Evolutionary conservation across 2,888 invertebrate species (phyloP).

Genomic region (Mellilla xanthometata): DNA sequence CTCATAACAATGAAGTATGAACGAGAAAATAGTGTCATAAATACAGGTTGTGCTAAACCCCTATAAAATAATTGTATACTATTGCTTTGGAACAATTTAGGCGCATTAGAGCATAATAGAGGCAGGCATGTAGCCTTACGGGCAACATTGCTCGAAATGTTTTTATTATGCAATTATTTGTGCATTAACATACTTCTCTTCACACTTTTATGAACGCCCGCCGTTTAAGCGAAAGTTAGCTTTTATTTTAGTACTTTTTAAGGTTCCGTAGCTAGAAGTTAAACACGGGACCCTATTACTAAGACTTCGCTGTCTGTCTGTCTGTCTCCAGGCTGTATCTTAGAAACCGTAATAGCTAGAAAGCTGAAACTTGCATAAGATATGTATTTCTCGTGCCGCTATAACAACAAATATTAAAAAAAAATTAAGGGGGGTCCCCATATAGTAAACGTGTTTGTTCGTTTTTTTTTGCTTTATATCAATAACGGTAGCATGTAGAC

Average conservation of each 20-base stretch:
- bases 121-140: constrained; percentile 31
- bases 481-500: too few relatives aligned
- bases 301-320: too few relatives aligned
- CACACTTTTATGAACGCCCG: constrained; percentile 32
- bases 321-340: too few relatives aligned
- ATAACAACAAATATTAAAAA: too few relatives aligned
- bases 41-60: neutral
- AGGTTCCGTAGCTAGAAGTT: too few relatives aligned
- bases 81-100: constrained; percentile 8
- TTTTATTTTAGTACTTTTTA: constrained; percentile 9
- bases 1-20: constrained; percentile 3
- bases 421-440: too few relatives aligned
- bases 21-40: neutral
- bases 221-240: constrained; percentile 41
- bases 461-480: too few relatives aligned
- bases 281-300: too few relatives aligned
- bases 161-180: constrained; percentile 46
- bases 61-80: constrained; percentile 7
- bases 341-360: too few relatives aligned
- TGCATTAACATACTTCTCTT: constrained; percentile 42
- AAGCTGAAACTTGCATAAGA: too few relatives aligned
- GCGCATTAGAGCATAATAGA: constrained; percentile 33
- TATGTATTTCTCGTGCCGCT: too few relatives aligned
- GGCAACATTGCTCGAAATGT: constrained; percentile 26
- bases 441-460: too few relatives aligned